Conservation (phyloP, 2,797 vertebrate species). For the Poeciliopsis paucimaculata region DNA sequence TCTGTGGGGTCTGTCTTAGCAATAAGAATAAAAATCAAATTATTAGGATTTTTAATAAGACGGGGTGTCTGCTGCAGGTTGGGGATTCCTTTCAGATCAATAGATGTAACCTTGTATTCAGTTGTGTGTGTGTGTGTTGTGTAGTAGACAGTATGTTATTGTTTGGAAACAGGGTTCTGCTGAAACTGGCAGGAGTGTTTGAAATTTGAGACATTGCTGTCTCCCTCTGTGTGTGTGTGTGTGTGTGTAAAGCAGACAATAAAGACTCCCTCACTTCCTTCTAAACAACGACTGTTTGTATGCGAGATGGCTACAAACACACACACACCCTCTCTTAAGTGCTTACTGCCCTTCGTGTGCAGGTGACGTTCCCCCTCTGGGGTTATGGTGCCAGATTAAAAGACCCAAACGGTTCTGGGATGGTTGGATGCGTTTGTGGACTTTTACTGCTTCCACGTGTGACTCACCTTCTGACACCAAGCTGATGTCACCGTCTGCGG, state of each 20-base stretch:
- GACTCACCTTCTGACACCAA: constrained; percentile 63
- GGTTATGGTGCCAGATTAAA: background rate
- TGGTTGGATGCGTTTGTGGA: constrained; percentile 5
- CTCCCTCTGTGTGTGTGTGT: constrained; percentile 8
- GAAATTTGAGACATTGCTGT: constrained; percentile 60
- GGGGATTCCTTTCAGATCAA: constrained; percentile 18
- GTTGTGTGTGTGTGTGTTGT: constrained; percentile 12
- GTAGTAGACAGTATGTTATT: constrained; percentile 38
- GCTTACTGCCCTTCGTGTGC: background rate
- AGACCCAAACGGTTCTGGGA: constrained; percentile 11
- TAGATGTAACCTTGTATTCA: constrained; percentile 7
- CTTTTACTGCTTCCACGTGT: constrained; percentile 42
- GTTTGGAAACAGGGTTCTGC: constrained; percentile 63
- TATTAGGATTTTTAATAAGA: background rate
- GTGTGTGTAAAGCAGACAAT: constrained; percentile 31
- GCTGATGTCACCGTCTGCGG: constrained; percentile 36
- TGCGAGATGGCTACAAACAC: constrained; percentile 20
- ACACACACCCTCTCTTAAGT: background rate
- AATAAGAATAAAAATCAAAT: background rate
- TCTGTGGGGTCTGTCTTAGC: too few relatives aligned
- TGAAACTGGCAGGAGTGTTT: constrained; percentile 65
- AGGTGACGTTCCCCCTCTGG: constrained; percentile 6
- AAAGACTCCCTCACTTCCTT: constrained; percentile 30
- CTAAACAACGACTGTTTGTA: constrained; percentile 36
- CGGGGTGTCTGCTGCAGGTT: background rate